Evolutionary conservation across 2,888 invertebrate genomes (phyloP), one percentile per base, ranked within the genome.

Genomic region (Cerastis leucographa): DNA sequence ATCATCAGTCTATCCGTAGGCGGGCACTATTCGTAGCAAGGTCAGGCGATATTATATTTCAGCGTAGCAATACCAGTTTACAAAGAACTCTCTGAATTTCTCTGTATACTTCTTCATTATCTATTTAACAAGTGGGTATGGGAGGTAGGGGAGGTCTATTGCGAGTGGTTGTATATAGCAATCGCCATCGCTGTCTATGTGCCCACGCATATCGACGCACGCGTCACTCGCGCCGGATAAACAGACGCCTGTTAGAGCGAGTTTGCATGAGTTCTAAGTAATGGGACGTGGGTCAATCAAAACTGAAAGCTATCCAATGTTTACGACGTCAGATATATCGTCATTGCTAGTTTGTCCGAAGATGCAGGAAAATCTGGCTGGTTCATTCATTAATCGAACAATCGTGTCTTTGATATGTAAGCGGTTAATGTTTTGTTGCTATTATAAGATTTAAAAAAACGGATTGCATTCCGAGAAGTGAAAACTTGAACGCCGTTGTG

Each of bases 11-110:
- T 82, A 87, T 80, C 88, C 92, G 96, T 96, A 92, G 96, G 96
- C 95, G 95, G 93, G 87, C 91, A 93, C 96, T 96, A 96, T 96
- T 96, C 95, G 91, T 89, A 93, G 96, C 96, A 96, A 96, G 96
- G 96, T 94, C 95, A 92, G 78, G 88, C 92, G 93, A 96, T 96
- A 96, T 96, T 96, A 95, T 95, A 93, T 96, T 96, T 94, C 96
- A 95, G 89, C 90, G 88, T 85, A 81, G 77, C 84, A 85, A 87
- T 86, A 88, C 94, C 92, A 93, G 85, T 85, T 77, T 87, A 84
- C 66, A 51, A 46, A 81, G 92, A 91, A 71, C 91, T 81, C 86
- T 84, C 61, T 67, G 56, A 67, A 79, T 64, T 83, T 73, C 85
- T 74, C 81, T 79, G 40, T 49, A 66, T 73, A 72, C 87, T 79